Evolutionary conservation across 2,888 invertebrate genomes (phyloP).

Genomic region (Morinoia aosen): DNA sequence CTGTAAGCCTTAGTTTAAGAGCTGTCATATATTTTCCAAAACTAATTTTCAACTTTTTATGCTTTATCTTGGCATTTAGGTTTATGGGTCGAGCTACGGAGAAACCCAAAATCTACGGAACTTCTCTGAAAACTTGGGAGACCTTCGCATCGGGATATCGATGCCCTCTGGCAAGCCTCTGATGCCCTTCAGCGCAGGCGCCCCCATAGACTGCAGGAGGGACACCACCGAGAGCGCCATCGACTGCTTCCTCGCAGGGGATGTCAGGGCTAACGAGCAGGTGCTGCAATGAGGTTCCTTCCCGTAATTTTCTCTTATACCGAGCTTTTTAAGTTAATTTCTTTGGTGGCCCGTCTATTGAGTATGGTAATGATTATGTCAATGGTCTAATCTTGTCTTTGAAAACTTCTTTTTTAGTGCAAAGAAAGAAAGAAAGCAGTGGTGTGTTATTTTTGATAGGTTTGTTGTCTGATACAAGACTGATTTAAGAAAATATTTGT

Average conservation of each 20-base stretch:
- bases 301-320: neutral
- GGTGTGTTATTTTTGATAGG: neutral
- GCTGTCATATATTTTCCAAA: neutral
- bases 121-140: constrained; percentile 82
- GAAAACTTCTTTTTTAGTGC: neutral
- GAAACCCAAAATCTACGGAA: constrained; percentile 87
- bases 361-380: neutral
- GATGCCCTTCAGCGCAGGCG: constrained; percentile 89
- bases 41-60: neutral
- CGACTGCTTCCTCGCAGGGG: constrained; percentile 95
- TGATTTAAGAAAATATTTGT: neutral
- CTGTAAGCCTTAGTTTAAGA: neutral
- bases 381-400: neutral
- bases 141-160: constrained; percentile 80
- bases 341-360: constrained; percentile 62
- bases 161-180: constrained; percentile 80
- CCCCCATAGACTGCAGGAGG: constrained; percentile 93
- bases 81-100: constrained; percentile 91
- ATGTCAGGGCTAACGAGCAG: constrained; percentile 95
- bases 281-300: constrained; percentile 52
- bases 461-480: neutral
- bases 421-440: neutral
- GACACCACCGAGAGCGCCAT: constrained; percentile 88
- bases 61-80: constrained; percentile 71
- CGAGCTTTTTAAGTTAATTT: neutral